These are phyloP conservation scores for Perithous albicinctus DNA, from an alignment of 2,888 invertebrate species.

Conservation along the genomic window DNA sequence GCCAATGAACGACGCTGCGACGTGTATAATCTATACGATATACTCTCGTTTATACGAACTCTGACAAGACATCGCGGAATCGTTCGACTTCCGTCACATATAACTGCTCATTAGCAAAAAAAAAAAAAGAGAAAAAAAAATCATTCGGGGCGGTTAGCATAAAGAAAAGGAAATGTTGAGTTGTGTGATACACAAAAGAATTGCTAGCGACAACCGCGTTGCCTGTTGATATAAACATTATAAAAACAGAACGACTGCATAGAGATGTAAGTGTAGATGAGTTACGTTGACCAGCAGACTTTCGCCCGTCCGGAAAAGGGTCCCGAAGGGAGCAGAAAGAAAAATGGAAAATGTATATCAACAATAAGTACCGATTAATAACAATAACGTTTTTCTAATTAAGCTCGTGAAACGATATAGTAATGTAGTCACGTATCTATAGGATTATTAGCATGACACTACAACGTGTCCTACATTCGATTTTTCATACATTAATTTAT, in stretches of 20 bases:
- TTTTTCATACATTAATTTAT: conserved; percentile 17
- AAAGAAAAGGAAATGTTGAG: not conserved
- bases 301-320: not conserved
- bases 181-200: conserved; percentile 11
- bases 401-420: conserved; percentile 64
- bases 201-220: not conserved
- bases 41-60: not conserved
- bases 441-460: conserved; percentile 43
- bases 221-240: conserved; percentile 28
- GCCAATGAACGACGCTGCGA: conserved; percentile 30
- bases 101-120: not conserved
- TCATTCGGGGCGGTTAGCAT: not conserved
- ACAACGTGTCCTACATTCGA: conserved; percentile 15
- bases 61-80: not conserved
- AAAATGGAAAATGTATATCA: conserved; percentile 55
- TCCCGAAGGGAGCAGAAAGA: conserved; percentile 10
- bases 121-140: not conserved
- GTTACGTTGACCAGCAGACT: conserved; percentile 20
- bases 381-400: conserved; percentile 59
- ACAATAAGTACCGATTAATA: conserved; percentile 60
- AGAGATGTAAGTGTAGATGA: conserved; percentile 49
- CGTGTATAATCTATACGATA: conserved; percentile 45
- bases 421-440: conserved; percentile 49
- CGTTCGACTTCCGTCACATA: not conserved
- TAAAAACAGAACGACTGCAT: conserved; percentile 49